Percentiles rank a stretch among this genome's conserved stretches.
These are phyloP conservation scores for Enteromius fasciolatus DNA, from an alignment of 2,797 vertebrate genomes.

Conservation along the genomic window DNA sequence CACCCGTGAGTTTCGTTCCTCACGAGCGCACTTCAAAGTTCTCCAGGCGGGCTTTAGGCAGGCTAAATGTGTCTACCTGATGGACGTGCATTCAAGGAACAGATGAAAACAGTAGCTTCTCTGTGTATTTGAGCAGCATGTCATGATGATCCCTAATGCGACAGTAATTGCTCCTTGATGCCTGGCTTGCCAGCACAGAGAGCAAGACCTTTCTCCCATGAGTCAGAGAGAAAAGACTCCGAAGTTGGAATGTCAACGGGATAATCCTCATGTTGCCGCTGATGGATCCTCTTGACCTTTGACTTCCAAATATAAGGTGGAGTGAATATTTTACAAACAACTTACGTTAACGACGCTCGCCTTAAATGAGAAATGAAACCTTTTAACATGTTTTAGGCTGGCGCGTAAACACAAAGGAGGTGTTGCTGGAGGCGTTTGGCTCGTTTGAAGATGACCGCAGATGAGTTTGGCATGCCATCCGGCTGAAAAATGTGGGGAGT, in stretches of 20 bases:
- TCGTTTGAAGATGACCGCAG: constrained; percentile 60
- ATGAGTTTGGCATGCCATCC: constrained; percentile 58
- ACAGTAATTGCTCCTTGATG: constrained; percentile 82
- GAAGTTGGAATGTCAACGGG: constrained; percentile 81
- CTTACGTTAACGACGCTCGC: constrained; percentile 63
- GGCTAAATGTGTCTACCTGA: constrained; percentile 41
- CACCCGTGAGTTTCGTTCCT: constrained; percentile 51
- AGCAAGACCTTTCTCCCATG: constrained; percentile 71
- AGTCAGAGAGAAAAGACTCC: constrained; percentile 79
- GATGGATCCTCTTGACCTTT: constrained; percentile 85
- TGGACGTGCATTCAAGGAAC: constrained; percentile 52
- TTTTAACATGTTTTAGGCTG: constrained; percentile 38
- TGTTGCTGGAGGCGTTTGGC: constrained; percentile 33
- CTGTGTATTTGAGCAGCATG: constrained; percentile 69
- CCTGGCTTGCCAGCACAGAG: constrained; percentile 73
- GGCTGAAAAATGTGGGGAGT: constrained; percentile 50
- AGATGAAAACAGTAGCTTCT: constrained; percentile 63
- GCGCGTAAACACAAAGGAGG: constrained; percentile 44
- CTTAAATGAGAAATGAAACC: constrained; percentile 40
- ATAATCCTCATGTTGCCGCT: constrained; percentile 81
- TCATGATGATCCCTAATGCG: constrained; percentile 77
- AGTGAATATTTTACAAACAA: constrained; percentile 75
- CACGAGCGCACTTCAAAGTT: constrained; percentile 39
- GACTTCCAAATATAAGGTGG: constrained; percentile 72
- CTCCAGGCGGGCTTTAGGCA: constrained; percentile 37